These are phyloP conservation scores for Rhinopomastus cyanomelas DNA, from an alignment of 2,113 vertebrate species.

Conservation along the genomic window DNA sequence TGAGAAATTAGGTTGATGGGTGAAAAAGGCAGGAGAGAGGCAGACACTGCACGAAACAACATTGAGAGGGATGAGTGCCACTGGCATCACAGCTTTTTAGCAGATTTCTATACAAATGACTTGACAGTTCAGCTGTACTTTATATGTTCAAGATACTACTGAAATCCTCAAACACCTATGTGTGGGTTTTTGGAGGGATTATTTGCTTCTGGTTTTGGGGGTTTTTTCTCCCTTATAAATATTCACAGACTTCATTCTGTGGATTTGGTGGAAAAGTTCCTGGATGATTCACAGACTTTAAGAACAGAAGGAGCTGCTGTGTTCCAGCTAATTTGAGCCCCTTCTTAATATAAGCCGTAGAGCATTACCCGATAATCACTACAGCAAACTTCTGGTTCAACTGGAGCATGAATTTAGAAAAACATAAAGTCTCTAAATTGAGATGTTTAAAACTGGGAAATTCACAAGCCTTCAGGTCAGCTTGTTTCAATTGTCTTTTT, in stretches of 20 bases:
- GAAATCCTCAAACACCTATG: background rate
- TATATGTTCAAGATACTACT: background rate
- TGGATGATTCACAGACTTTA: constrained; percentile 30
- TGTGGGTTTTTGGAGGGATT: background rate
- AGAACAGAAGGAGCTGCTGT: constrained; percentile 20
- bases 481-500: background rate
- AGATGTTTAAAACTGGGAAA: constrained; percentile 13
- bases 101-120: background rate
- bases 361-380: constrained; percentile 15
- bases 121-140: background rate
- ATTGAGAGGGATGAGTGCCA: background rate
- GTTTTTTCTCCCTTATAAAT: background rate
- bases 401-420: background rate
- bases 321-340: constrained; percentile 35
- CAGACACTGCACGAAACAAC: background rate
- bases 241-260: constrained; percentile 15
- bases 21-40: background rate
- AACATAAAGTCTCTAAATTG: background rate
- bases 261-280: constrained; percentile 9
- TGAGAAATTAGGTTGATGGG: background rate
- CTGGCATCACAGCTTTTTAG: background rate
- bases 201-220: background rate
- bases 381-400: background rate
- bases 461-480: background rate
- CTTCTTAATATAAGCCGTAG: constrained; percentile 22